A percentile compares a stretch with the other conserved stretches of the same genome.
These are phyloP conservation scores for Chiloscyllium plagiosum DNA, from an alignment of 2,113 vertebrate species.

Conservation along the genomic window DNA sequence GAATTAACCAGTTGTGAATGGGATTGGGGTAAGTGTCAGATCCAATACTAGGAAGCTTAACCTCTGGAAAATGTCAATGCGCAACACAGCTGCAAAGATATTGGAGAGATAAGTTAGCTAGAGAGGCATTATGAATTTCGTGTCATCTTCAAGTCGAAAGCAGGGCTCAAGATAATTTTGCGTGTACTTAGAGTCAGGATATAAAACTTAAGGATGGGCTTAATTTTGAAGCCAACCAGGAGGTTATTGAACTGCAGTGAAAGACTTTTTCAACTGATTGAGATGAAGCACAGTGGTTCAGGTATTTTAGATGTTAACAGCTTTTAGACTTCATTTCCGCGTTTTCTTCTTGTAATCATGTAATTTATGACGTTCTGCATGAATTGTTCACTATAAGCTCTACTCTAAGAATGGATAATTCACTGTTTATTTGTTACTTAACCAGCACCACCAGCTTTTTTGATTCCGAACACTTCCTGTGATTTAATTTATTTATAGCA, in stretches of 20 bases:
- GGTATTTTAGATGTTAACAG: neutral
- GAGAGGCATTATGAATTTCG: neutral
- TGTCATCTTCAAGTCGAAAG: neutral
- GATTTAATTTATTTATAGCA: neutral
- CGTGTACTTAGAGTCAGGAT: neutral
- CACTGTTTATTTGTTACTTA: neutral
- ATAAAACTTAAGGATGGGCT: neutral
- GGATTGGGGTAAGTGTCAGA: neutral
- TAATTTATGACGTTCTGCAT: neutral
- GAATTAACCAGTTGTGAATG: neutral
- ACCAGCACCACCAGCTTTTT: neutral
- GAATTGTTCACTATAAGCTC: neutral
- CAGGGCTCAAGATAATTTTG: neutral
- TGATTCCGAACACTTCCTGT: neutral
- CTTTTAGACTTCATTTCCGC: neutral
- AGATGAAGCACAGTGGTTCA: neutral
- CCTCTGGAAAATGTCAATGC: slow-evolving; percentile 2
- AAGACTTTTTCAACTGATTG: neutral
- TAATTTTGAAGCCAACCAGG: neutral
- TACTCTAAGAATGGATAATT: neutral
- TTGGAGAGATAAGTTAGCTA: neutral
- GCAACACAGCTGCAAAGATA: neutral
- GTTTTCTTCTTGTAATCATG: neutral
- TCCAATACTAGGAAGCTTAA: neutral
- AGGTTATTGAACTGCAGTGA: neutral